phyloP scores from a whole-genome alignment of 2,797 vertebrate genomes.

The Sebastes iracundus region DNA sequence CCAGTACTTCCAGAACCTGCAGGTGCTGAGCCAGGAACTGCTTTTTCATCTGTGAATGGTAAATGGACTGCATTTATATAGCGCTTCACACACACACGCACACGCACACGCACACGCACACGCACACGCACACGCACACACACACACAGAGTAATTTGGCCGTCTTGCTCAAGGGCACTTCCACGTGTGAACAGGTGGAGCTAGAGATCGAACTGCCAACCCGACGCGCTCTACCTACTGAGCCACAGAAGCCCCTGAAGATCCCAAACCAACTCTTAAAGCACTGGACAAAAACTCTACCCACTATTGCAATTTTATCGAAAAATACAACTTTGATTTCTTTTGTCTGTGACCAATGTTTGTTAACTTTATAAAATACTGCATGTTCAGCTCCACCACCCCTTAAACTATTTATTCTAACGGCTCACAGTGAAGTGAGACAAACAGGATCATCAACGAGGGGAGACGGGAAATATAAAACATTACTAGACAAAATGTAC shows the following conservation, averaged over 20 bases:
- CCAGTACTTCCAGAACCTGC: background rate
- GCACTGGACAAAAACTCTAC: too few species aligned
- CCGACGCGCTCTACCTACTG: background rate
- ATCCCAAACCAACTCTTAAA: too few species aligned
- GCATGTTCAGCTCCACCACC: too few species aligned
- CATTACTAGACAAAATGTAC: too few species aligned
- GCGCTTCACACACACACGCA: background rate
- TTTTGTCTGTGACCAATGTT: too few species aligned
- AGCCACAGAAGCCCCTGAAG: background rate
- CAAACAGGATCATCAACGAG: too few species aligned
- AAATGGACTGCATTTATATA: background rate
- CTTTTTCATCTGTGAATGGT: constrained; percentile 9
- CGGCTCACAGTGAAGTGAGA: too few species aligned
- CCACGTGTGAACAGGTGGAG: background rate
- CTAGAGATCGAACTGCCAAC: background rate
- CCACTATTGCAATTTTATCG: too few species aligned
- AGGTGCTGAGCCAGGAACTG: background rate
- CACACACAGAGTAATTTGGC: background rate
- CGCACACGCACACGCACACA: background rate
- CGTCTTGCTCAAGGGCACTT: background rate
- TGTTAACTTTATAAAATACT: too few species aligned
- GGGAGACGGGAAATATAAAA: too few species aligned
- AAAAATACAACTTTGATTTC: too few species aligned
- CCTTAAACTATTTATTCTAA: too few species aligned
- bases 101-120: background rate